Evolutionary conservation across 2,113 vertebrate species (phyloP).

Genomic region (Penelope pileata): DNA sequence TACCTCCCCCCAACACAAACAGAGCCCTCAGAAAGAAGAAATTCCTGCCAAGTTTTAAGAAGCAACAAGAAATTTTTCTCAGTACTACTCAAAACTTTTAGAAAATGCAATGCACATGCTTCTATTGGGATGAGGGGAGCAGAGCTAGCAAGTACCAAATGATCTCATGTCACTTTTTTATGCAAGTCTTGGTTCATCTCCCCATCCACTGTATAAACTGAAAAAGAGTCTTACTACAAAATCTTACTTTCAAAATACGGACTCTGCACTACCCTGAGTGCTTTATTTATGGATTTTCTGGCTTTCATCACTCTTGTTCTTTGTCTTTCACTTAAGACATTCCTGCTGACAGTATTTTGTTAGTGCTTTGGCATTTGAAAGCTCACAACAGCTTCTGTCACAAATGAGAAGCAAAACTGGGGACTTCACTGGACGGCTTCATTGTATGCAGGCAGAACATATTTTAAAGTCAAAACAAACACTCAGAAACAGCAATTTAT

Average conservation of each 20-base stretch:
- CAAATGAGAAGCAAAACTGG: not conserved
- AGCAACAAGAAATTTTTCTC: not conserved
- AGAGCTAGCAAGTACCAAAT: not conserved
- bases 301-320: not conserved
- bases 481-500: not conserved
- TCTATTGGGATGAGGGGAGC: not conserved
- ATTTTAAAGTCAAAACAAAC: not conserved
- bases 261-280: not conserved
- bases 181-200: not conserved
- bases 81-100: not conserved
- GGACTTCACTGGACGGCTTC: not conserved
- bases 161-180: not conserved
- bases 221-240: not conserved
- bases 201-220: not conserved
- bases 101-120: not conserved
- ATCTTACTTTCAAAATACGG: not conserved
- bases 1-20: not conserved
- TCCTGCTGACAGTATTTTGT: not conserved
- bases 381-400: constrained; percentile 3
- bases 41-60: not conserved
- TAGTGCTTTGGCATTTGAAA: not conserved
- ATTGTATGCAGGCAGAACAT: not conserved
- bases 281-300: not conserved
- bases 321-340: not conserved
- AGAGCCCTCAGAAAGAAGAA: not conserved